Conservation (phyloP, 2,888 invertebrate species). For the Drosophila anomelani region DNA sequence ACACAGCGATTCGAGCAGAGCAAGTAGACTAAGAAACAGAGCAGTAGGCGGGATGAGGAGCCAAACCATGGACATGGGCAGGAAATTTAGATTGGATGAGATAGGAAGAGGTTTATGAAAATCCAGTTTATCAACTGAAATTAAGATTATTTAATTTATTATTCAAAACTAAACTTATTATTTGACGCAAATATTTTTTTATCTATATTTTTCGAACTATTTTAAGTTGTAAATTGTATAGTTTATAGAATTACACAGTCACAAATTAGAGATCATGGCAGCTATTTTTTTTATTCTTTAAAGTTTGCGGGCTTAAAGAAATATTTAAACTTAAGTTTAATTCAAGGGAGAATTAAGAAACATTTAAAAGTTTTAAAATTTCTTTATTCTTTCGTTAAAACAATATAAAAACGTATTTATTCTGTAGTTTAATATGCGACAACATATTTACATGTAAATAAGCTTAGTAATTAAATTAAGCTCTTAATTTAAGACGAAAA, state of each 20-base stretch:
- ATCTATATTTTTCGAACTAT: neutral
- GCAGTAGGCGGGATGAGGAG: conserved; percentile 12
- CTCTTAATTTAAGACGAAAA: conserved; percentile 1
- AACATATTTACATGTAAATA: neutral
- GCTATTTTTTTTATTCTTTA: neutral
- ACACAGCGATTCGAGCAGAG: conserved; percentile 79
- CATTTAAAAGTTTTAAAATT: neutral
- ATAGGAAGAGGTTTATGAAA: neutral
- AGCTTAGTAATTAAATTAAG: neutral
- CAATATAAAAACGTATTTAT: neutral
- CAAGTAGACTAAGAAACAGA: conserved; percentile 49
- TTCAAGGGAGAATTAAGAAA: neutral
- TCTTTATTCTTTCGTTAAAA: too few species aligned
- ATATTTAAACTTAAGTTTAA: neutral
- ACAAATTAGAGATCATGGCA: neutral
- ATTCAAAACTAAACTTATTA: neutral
- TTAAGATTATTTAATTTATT: neutral
- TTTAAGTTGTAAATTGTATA: neutral
- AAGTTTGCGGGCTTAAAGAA: too few species aligned
- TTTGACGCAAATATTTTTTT: neutral
- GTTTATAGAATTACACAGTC: neutral
- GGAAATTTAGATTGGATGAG: neutral
- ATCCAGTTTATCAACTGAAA: neutral
- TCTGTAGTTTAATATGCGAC: neutral
- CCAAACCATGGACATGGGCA: conserved; percentile 12